phyloP scores from a whole-genome alignment of 2,113 vertebrate genomes.

The Percopsis transmontana region DNA sequence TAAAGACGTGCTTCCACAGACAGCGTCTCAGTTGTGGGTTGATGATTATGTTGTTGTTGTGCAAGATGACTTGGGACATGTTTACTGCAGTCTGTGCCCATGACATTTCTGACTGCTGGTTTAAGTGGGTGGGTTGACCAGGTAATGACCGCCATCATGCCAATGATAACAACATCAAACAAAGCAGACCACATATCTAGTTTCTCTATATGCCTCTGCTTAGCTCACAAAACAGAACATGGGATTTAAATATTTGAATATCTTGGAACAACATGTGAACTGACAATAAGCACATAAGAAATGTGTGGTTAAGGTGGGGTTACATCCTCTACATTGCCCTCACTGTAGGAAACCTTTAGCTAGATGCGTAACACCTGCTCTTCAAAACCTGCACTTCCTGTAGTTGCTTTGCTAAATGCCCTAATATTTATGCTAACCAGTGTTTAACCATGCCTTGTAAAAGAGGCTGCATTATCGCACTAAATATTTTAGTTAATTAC shows the following conservation, averaged over 20 bases:
- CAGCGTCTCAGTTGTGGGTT: conserved; percentile 14
- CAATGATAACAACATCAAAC: conserved; percentile 27
- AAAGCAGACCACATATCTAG: neutral
- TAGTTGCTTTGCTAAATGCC: no score
- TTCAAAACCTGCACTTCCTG: no score
- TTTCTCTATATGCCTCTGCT: conserved; percentile 2
- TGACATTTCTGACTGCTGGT: neutral
- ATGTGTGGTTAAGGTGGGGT: neutral
- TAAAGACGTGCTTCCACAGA: conserved; percentile 1
- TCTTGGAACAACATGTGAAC: neutral
- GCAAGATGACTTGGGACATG: conserved; percentile 34
- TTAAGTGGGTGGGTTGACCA: neutral
- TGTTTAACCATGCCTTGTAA: no score
- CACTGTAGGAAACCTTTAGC: no score
- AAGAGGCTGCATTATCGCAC: neutral
- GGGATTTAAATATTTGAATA: neutral
- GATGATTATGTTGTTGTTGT: conserved; percentile 15
- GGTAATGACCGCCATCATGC: neutral
- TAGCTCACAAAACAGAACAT: conserved; percentile 1
- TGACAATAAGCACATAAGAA: neutral
- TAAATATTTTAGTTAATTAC: no score
- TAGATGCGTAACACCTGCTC: no score
- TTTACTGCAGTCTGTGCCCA: conserved; percentile 6
- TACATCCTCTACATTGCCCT: no score
- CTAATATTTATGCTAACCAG: no score